Evolutionary conservation across 2,797 vertebrate genomes (phyloP).

Genomic region (Ceryle rudis): DNA sequence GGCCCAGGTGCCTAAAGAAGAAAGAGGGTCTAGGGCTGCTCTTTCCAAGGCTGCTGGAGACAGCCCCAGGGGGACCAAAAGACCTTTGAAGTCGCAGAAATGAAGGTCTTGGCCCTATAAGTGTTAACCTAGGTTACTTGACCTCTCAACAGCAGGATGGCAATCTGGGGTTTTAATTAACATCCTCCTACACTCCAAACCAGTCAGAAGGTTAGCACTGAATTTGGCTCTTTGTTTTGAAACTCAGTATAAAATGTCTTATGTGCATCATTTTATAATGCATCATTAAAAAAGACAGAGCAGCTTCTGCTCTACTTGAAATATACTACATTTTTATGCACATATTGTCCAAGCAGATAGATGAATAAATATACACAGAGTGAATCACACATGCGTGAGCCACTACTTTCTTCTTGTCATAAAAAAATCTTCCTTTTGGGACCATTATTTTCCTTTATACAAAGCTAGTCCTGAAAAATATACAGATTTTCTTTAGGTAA

Average conservation of each 20-base stretch:
- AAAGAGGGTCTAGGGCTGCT: neutral
- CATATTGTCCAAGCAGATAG: neutral
- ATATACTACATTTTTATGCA: neutral
- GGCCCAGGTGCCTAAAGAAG: neutral
- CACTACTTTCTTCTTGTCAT: neutral
- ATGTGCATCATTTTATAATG: rapidly evolving
- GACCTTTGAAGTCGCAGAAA: neutral
- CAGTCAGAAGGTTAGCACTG: neutral
- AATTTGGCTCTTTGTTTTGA: neutral
- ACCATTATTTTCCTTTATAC: neutral
- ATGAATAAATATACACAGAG: neutral
- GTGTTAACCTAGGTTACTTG: neutral
- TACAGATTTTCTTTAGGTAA: neutral
- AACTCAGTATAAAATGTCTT: neutral
- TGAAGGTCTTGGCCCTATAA: neutral
- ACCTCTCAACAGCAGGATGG: neutral
- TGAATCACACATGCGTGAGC: neutral
- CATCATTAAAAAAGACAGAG: neutral
- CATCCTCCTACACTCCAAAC: neutral
- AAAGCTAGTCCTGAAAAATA: neutral
- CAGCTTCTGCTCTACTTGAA: neutral
- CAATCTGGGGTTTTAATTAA: neutral
- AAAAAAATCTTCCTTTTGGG: neutral
- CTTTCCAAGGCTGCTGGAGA: neutral
- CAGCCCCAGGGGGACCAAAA: neutral